These are phyloP conservation scores for Liparis tanakae DNA, from an alignment of 2,797 vertebrate genomes.

Conservation along the genomic window DNA sequence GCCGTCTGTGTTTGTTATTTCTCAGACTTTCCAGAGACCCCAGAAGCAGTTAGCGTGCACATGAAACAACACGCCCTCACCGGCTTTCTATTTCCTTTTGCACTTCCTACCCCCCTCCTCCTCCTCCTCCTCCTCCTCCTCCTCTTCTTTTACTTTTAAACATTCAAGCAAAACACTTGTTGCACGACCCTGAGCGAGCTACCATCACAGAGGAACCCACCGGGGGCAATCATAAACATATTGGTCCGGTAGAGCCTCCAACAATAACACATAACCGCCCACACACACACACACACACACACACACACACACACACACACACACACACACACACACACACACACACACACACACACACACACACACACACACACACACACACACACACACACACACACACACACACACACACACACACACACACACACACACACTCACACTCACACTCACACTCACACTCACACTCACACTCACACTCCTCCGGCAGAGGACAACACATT, in stretches of 20 bases:
- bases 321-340: slow-evolving; percentile 17
- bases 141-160: slow-evolving; percentile 45
- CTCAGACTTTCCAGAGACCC: slow-evolving; percentile 61
- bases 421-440: slow-evolving; percentile 16
- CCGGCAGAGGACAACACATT: not conserved
- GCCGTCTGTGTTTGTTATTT: slow-evolving; percentile 30
- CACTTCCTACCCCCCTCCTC: slow-evolving; percentile 41
- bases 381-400: slow-evolving; percentile 17
- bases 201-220: slow-evolving; percentile 37
- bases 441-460: too few relatives aligned
- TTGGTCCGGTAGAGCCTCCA: slow-evolving; percentile 20
- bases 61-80: slow-evolving; percentile 41
- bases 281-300: slow-evolving; percentile 24
- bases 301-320: slow-evolving; percentile 14
- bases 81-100: slow-evolving; percentile 55
- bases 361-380: slow-evolving; percentile 17
- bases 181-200: slow-evolving; percentile 29
- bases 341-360: slow-evolving; percentile 14
- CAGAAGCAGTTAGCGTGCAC: slow-evolving; percentile 50
- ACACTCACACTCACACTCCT: slow-evolving; percentile 13
- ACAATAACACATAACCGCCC: slow-evolving; percentile 42
- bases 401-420: slow-evolving; percentile 14
- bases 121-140: slow-evolving; percentile 32
- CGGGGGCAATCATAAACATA: slow-evolving; percentile 27
- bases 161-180: slow-evolving; percentile 57